Evolutionary conservation across 2,888 invertebrate species (phyloP).

Genomic region (Axea sp.): DNA sequence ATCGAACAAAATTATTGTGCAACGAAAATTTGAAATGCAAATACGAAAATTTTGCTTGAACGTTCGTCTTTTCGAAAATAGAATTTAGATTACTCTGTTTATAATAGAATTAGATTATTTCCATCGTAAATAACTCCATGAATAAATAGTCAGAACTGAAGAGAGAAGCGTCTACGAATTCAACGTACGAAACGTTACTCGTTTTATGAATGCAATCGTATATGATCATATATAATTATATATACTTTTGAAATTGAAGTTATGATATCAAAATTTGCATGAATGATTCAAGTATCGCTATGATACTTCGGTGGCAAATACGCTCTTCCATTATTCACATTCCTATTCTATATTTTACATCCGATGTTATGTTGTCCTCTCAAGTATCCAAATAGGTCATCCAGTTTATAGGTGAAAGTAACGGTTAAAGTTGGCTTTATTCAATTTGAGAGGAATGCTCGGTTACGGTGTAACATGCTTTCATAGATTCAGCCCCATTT

Average conservation of each 20-base stretch:
- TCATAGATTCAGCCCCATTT: constrained; percentile 48
- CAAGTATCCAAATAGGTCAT: constrained; percentile 52
- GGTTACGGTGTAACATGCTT: constrained; percentile 27
- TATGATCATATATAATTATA: constrained; percentile 58
- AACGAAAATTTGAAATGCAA: constrained; percentile 15
- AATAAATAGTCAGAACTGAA: constrained; percentile 17
- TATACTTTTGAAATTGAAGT: constrained; percentile 38
- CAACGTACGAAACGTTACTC: no score
- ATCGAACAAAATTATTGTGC: constrained; percentile 13
- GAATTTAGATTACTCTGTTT: constrained; percentile 27
- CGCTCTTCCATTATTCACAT: constrained; percentile 21
- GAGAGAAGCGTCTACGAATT: constrained; percentile 14
- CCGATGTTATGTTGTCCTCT: constrained; percentile 43
- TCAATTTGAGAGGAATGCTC: constrained; percentile 40
- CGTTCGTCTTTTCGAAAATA: no score
- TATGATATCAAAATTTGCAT: constrained; percentile 33
- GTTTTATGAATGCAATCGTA: constrained; percentile 41
- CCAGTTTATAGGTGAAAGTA: constrained; percentile 46
- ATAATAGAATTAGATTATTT: no score
- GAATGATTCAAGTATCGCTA: constrained; percentile 46
- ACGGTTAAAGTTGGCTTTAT: constrained; percentile 48
- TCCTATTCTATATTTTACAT: constrained; percentile 48
- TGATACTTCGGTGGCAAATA: constrained; percentile 21
- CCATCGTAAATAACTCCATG: no score
- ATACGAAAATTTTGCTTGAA: no score